Conservation (phyloP, 1,140 invertebrate species). For the Idris sp. region DNA sequence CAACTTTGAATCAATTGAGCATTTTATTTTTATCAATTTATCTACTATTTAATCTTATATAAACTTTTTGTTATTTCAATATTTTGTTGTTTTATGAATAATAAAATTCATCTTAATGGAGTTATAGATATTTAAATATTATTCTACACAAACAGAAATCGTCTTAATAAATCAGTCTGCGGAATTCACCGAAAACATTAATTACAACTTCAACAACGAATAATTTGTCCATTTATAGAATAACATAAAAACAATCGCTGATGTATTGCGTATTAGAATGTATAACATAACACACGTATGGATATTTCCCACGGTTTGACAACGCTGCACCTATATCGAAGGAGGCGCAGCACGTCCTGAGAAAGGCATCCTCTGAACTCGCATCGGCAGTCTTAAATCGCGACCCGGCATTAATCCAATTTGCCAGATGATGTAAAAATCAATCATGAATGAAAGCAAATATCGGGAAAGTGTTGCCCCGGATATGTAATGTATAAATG, state of each 20-base stretch:
- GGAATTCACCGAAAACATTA: too few species aligned
- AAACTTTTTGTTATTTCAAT: too few species aligned
- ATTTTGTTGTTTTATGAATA: too few species aligned
- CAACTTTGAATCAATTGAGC: too few species aligned
- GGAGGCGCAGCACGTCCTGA: slow-evolving; percentile 55
- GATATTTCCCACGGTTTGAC: slow-evolving; percentile 64
- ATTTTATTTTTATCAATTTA: too few species aligned
- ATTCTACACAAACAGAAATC: too few species aligned
- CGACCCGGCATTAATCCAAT: slow-evolving; percentile 54
- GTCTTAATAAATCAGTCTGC: too few species aligned
- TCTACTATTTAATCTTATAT: too few species aligned
- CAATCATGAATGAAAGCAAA: slow-evolving; percentile 38
- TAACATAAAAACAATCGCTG: slow-evolving; percentile 6
- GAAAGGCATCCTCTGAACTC: slow-evolving; percentile 55
- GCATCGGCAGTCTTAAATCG: slow-evolving; percentile 26
- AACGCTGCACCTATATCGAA: slow-evolving; percentile 58
- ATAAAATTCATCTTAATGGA: too few species aligned
- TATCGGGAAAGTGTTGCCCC: slow-evolving; percentile 36
- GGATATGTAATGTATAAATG: too few species aligned
- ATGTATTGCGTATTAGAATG: slow-evolving; percentile 42
- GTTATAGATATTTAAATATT: too few species aligned
- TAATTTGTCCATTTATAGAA: slow-evolving; percentile 12
- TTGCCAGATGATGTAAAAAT: slow-evolving; percentile 36
- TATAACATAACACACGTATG: slow-evolving; percentile 43
- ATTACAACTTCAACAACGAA: background rate